A percentile compares a stretch with the other conserved stretches of the same genome.
Conservation (phyloP, 2,888 invertebrate genomes). For the Mimachlamys varia region DNA sequence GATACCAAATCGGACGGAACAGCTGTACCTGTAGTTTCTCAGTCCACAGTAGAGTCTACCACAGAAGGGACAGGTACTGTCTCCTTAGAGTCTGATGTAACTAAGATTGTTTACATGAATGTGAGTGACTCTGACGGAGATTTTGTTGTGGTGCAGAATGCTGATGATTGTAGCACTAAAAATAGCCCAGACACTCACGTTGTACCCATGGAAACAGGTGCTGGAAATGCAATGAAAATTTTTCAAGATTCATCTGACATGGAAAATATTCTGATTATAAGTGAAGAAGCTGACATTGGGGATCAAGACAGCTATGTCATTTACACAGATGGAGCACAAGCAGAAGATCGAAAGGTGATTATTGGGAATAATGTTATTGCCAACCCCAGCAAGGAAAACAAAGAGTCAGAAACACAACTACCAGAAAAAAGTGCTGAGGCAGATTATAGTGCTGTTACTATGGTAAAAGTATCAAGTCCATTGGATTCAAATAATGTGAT, state of each 20-base stretch:
- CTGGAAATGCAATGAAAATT: background rate
- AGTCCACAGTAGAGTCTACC: slow-evolving; percentile 2
- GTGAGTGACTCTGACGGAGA: background rate
- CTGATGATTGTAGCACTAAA: background rate
- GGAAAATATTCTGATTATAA: background rate
- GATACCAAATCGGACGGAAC: background rate
- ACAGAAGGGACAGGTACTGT: background rate
- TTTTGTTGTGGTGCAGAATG: background rate
- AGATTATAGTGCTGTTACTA: background rate
- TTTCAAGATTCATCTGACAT: background rate
- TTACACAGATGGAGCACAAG: background rate
- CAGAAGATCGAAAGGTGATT: background rate
- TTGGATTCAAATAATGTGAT: background rate
- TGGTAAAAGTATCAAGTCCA: background rate
- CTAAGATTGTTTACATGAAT: background rate
- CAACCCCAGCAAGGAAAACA: background rate
- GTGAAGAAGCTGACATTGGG: background rate
- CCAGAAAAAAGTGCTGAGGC: background rate
- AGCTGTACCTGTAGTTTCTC: background rate
- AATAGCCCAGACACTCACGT: background rate
- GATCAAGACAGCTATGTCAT: background rate
- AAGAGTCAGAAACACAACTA: background rate
- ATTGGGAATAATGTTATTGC: background rate
- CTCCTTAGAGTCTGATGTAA: background rate
- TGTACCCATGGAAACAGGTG: slow-evolving; percentile 34